A percentile compares a stretch with the other conserved stretches of the same genome.
Evolutionary conservation across 1,140 invertebrate genomes (phyloP).

Genomic region (Drosophila melanica): DNA sequence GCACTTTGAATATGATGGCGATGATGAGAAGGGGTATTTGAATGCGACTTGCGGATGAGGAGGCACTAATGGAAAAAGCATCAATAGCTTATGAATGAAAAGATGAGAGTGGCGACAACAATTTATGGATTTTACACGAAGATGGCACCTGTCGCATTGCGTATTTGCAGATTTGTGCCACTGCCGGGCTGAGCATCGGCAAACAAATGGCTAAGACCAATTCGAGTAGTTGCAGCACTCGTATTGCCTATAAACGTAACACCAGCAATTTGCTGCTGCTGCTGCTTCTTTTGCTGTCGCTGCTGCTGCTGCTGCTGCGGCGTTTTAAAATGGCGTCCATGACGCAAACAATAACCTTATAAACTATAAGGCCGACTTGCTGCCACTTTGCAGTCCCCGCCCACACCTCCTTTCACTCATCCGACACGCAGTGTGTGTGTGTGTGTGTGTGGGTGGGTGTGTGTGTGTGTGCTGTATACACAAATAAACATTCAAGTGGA

Average conservation of each 20-base stretch:
- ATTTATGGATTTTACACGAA: conserved; percentile 72
- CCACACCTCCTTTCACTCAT: conserved; percentile 4
- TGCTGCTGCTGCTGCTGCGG: conserved; percentile 23
- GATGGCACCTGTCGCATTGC: conserved; percentile 40
- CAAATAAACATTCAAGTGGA: conserved; percentile 83
- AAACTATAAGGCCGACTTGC: conserved; percentile 61
- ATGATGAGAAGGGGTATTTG: conserved; percentile 11
- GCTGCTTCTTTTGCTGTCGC: too few species aligned
- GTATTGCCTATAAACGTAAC: conserved; percentile 51
- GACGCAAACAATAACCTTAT: conserved; percentile 82
- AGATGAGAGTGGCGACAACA: conserved; percentile 58
- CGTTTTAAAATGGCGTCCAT: conserved; percentile 75
- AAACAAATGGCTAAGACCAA: conserved; percentile 61
- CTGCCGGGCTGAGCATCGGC: conserved; percentile 24
- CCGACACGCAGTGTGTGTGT: conserved; percentile 1
- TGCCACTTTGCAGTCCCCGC: conserved; percentile 10
- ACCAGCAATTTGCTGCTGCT: neutral
- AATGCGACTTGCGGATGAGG: conserved; percentile 37
- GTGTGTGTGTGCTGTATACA: conserved; percentile 71
- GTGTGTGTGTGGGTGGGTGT: conserved; percentile 13
- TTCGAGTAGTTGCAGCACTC: conserved; percentile 39
- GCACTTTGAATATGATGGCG: conserved; percentile 11
- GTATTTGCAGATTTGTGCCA: conserved; percentile 51
- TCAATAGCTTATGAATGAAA: conserved; percentile 77
- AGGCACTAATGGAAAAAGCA: conserved; percentile 78